Base-by-base conservation (phyloP, 64 coral and sea anemone species). In the Montipora foliosa region DNA sequence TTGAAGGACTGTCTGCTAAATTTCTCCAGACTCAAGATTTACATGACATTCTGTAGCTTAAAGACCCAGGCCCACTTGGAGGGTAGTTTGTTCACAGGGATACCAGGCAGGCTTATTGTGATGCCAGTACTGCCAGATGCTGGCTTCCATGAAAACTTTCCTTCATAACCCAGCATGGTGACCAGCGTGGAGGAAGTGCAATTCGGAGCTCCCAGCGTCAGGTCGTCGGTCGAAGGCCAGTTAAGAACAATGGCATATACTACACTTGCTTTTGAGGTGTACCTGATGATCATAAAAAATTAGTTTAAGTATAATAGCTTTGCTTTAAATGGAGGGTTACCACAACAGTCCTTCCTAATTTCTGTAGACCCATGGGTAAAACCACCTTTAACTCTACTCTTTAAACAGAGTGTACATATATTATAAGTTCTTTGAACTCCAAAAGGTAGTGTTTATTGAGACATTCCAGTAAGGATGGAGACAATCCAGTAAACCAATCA, bases 181-280 rank as follows among this genome's bases (percentile, higher is more conserved):
- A 99, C 90, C 21, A 6, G 77, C 15, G 92, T 99, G 17, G 79
- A 2, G 19, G 13, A 5, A 25, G 92, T 78, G 7, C 78, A 51
- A 2, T 79, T 44, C 19, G 98, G 98, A 8, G 89, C 84, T 57
- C 79, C 92, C 15, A 99, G 80, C 49, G 79, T 94, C 8, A 96
- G 45, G 1, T 51, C 15, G 3, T 78, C 76, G 14, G 81, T 84
- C 3, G 74, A 79, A 1, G 98, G 98, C 98, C 98, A 99, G 61
- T 96, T 52, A 24, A 99, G 74, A 4, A 93, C 72, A 64, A 96
- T 96, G 46, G 98, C 98, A 62, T 99, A 99, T 47, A 96, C 98
- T n/a, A 60, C 51, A 57, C 83, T 80, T 76, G 66, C 67, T 81
- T 94, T 95, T 0, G 84, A 95, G 11, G 96, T 98, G 58, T 98